Conservation (phyloP, 2,888 invertebrate species). For the Galeruca laticollis region DNA sequence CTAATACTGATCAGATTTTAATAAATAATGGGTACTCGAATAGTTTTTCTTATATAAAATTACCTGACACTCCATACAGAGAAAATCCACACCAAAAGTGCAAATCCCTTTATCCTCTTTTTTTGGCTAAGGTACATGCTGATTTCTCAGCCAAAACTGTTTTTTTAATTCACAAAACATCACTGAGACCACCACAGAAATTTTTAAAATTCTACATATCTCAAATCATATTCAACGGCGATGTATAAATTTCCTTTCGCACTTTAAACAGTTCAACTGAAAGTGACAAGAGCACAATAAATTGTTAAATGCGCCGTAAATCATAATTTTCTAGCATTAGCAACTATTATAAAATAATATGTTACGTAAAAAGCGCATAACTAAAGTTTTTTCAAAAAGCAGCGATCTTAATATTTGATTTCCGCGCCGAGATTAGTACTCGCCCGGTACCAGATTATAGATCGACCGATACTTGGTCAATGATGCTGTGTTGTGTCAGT, state of each 20-base stretch:
- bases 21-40: not conserved
- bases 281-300: constrained; percentile 42
- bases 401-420: constrained; percentile 21
- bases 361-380: constrained; percentile 26
- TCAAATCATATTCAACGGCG: constrained; percentile 17
- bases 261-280: constrained; percentile 25
- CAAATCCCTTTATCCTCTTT: constrained; percentile 51
- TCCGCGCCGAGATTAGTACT: constrained; percentile 29
- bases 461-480: constrained; percentile 59
- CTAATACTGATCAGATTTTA: not conserved
- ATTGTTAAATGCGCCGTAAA: constrained; percentile 54
- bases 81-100: constrained; percentile 54
- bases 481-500: constrained; percentile 59
- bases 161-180: constrained; percentile 55
- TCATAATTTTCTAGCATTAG: constrained; percentile 50
- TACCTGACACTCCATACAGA: constrained; percentile 42
- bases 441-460: constrained; percentile 50
- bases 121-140: constrained; percentile 57
- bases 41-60: not conserved
- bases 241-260: no score
- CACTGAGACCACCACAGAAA: constrained; percentile 48
- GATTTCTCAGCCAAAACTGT: constrained; percentile 54
- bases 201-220: constrained; percentile 23
- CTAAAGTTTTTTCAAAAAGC: constrained; percentile 27
- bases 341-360: constrained; percentile 25